Percentiles rank a stretch among this genome's conserved stretches.
Conservation (phyloP, 2,797 vertebrate species). For the Loriculus beryllinus region DNA sequence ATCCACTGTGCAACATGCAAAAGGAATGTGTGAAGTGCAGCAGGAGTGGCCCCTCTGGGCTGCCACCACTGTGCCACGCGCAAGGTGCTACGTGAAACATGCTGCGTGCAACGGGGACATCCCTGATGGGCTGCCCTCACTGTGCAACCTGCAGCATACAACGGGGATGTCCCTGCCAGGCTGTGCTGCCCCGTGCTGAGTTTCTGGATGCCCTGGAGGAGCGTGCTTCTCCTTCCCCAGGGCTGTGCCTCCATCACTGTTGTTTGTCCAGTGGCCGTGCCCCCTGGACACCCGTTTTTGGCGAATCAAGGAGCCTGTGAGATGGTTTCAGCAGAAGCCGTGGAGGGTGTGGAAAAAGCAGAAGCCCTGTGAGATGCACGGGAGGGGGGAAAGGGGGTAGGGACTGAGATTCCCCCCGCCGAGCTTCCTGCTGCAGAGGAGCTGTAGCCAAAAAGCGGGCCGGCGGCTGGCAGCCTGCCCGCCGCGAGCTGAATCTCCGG, state of each 20-base stretch:
- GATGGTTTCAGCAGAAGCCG: neutral
- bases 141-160: accelerated
- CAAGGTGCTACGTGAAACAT: neutral
- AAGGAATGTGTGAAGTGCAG: neutral
- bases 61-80: neutral
- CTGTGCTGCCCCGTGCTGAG: neutral
- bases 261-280: accelerated
- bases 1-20: accelerated
- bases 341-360: neutral
- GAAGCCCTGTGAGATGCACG: neutral
- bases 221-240: accelerated
- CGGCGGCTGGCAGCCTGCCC: constrained; percentile 62
- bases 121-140: neutral
- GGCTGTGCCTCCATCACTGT: neutral
- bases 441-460: constrained; percentile 40
- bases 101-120: neutral
- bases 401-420: neutral
- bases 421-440: constrained; percentile 43
- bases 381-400: neutral
- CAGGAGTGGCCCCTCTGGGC: neutral
- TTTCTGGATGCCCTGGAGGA: neutral
- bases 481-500: constrained; percentile 44
- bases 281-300: neutral
- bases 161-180: neutral
- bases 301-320: accelerated